Evolutionary conservation across 2,888 invertebrate species (phyloP).

Genomic region (Drosophila mayaguana): DNA sequence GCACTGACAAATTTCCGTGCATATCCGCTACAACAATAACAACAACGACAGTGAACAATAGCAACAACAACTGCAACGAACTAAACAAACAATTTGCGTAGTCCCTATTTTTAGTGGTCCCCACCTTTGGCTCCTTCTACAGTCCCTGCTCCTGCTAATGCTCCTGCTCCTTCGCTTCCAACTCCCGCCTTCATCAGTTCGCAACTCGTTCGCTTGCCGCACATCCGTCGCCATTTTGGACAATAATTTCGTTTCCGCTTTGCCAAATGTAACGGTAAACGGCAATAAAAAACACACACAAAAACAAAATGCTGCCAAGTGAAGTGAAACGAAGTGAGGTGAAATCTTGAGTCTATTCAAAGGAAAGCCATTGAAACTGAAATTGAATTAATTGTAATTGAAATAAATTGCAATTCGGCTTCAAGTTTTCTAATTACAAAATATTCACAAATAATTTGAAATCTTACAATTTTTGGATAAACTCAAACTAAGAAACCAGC

Average conservation of each 20-base stretch:
- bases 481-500: conserved; percentile 53
- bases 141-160: background rate
- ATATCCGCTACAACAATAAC: conserved; percentile 63
- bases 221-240: conserved; percentile 69
- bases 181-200: background rate
- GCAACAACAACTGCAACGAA: conserved; percentile 14
- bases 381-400: conserved; percentile 8
- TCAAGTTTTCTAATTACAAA: background rate
- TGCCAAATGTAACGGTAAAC: conserved; percentile 43
- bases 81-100: conserved; percentile 62
- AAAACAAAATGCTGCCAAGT: conserved; percentile 34
- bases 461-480: conserved; percentile 58
- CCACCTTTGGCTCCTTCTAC: background rate
- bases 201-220: conserved; percentile 51
- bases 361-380: background rate
- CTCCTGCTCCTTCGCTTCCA: background rate
- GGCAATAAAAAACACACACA: conserved; percentile 13
- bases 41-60: conserved; percentile 20
- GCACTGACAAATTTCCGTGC: conserved; percentile 73
- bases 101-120: conserved; percentile 35
- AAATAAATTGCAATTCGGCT: background rate
- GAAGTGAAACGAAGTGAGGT: background rate
- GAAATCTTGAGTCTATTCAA: background rate
- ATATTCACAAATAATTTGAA: background rate
- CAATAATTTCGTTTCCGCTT: conserved; percentile 71